phyloP scores from a whole-genome alignment of 2,113 vertebrate genomes.

The Psammodynastes pulverulentus region DNA sequence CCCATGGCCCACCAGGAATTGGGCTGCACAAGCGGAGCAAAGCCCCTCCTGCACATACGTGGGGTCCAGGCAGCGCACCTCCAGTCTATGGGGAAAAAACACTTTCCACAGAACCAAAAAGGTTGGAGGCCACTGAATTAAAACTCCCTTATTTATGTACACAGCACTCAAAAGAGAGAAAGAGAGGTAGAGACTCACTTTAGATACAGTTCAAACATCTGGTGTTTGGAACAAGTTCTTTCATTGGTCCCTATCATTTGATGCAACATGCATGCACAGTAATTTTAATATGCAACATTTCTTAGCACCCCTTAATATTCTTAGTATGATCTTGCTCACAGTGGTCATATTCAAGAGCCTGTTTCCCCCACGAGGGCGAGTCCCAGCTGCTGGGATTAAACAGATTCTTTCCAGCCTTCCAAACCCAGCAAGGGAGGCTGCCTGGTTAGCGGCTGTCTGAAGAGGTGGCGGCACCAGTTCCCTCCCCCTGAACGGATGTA shows the following conservation, averaged over 20 bases:
- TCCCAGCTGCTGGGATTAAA: too few species aligned
- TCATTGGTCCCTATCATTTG: not conserved
- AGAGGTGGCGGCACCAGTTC: not conserved
- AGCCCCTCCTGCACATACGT: too few species aligned
- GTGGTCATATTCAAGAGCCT: too few species aligned
- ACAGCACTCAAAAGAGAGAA: not conserved
- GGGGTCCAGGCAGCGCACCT: too few species aligned
- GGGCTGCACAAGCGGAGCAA: too few species aligned
- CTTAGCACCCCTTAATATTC: not conserved
- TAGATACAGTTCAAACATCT: not conserved
- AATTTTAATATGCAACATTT: not conserved
- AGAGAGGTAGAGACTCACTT: not conserved
- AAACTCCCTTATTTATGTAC: not conserved
- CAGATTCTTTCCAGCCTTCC: not conserved
- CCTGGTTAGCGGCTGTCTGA: not conserved
- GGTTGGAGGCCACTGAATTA: too few species aligned
- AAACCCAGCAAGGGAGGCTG: not conserved
- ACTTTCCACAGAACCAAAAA: too few species aligned
- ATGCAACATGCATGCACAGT: not conserved
- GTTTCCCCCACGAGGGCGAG: too few species aligned
- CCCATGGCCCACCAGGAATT: too few species aligned
- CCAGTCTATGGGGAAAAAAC: too few species aligned
- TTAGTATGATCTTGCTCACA: too few species aligned
- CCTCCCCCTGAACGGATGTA: not conserved
- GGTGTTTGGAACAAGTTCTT: not conserved